Conservation (phyloP, 2,888 invertebrate genomes). For the Cryptocephalus moraei region DNA sequence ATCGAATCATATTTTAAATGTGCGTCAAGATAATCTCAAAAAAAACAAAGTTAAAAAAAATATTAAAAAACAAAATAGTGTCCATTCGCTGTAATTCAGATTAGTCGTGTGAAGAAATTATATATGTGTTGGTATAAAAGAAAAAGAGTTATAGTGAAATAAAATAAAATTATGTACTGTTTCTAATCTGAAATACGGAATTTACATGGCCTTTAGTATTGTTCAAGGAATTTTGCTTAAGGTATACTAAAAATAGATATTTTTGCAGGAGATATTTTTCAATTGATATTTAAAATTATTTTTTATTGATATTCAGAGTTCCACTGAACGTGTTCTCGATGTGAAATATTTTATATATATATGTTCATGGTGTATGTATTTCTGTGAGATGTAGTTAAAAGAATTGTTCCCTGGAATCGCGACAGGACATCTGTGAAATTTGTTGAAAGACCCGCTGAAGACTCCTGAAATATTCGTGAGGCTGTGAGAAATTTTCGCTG, state of each 20-base stretch:
- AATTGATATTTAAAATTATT: constrained; percentile 24
- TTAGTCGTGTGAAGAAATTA: constrained; percentile 11
- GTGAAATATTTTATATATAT: constrained; percentile 35
- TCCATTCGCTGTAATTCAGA: constrained; percentile 22
- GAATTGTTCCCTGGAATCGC: constrained; percentile 6
- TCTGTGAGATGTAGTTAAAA: constrained; percentile 17
- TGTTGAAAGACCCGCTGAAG: no score
- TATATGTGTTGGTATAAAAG: not conserved
- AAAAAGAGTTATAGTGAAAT: constrained; percentile 1
- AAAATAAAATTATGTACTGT: not conserved
- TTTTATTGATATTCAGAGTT: constrained; percentile 35
- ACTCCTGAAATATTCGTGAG: no score
- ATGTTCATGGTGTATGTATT: constrained; percentile 29
- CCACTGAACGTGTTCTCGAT: constrained; percentile 42
- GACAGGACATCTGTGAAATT: no score
- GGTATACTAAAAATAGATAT: constrained; percentile 32
- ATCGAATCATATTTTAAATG: constrained; percentile 51
- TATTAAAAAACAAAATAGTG: constrained; percentile 13
- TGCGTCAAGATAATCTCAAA: constrained; percentile 47
- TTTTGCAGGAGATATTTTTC: constrained; percentile 33
- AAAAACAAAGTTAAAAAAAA: constrained; percentile 20
- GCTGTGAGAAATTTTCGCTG: no score
- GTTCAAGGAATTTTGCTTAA: constrained; percentile 29
- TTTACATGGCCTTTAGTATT: constrained; percentile 26
- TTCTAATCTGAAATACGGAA: constrained; percentile 27